Evolutionary conservation across 53 echinoderm and acorn worm genomes (phyloP).

Genomic region (Holothuria scabra): DNA sequence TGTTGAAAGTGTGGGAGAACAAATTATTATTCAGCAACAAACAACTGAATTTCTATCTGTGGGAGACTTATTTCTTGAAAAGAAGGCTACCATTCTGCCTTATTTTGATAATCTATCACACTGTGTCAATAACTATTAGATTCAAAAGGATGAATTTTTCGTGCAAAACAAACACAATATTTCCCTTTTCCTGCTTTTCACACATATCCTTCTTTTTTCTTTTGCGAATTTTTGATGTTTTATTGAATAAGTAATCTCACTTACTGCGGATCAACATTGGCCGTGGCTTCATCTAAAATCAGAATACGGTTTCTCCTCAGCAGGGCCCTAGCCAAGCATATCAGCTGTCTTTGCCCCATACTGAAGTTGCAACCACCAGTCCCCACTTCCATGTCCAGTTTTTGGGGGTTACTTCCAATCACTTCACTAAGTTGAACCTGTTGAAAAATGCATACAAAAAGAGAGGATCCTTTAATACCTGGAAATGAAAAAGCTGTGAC

Average conservation of each 20-base stretch:
- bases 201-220: too few relatives aligned
- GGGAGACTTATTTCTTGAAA: too few relatives aligned
- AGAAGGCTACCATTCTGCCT: too few relatives aligned
- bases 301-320: constrained; percentile 64
- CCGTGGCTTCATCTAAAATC: constrained; percentile 79
- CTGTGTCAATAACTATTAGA: too few relatives aligned
- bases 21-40: too few relatives aligned
- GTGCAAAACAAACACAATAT: too few relatives aligned
- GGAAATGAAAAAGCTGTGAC: background rate
- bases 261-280: constrained; percentile 74
- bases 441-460: background rate
- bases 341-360: constrained; percentile 46
- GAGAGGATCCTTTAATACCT: background rate
- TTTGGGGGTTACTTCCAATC: background rate
- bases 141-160: too few relatives aligned
- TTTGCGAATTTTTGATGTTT: too few relatives aligned
- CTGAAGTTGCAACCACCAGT: constrained; percentile 45
- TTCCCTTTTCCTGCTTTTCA: too few relatives aligned
- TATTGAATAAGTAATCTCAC: background rate
- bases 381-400: constrained; percentile 49
- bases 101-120: too few relatives aligned
- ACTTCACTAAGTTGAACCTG: constrained; percentile 34
- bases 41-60: too few relatives aligned
- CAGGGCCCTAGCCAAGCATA: constrained; percentile 61
- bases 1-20: too few relatives aligned